Conservation (phyloP, 2,888 invertebrate species). For the Oscheius onirici region DNA sequence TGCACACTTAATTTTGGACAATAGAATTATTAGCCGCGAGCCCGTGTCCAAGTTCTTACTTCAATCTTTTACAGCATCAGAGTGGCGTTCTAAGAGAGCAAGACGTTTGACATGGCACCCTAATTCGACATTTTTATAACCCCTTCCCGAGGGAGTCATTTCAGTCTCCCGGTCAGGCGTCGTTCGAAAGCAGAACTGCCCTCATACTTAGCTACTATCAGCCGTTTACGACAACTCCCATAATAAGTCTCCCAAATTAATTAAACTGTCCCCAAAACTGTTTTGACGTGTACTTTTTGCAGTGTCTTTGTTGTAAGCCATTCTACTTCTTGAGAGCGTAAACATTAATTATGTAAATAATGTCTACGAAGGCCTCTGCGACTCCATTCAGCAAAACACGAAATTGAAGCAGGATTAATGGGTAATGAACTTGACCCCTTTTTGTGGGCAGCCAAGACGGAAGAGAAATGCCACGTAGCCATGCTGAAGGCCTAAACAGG, state of each 20-base stretch:
- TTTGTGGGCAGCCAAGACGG: not conserved
- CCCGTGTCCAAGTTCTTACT: not conserved
- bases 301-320: conserved; percentile 3
- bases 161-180: not conserved
- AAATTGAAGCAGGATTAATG: conserved; percentile 16
- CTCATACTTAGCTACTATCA: conserved; percentile 14
- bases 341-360: conserved; percentile 32
- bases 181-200: no score
- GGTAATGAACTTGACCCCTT: conserved; percentile 17
- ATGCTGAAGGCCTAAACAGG: no score
- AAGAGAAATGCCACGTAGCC: no score
- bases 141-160: conserved; percentile 20
- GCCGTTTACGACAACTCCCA: conserved; percentile 20
- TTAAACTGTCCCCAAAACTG: not conserved
- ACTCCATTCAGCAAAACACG: not conserved
- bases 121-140: conserved; percentile 33
- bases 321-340: conserved; percentile 10
- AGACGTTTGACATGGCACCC: conserved; percentile 31
- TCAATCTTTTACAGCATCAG: not conserved
- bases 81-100: conserved; percentile 4
- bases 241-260: not conserved
- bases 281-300: not conserved
- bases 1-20: not conserved
- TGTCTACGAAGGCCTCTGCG: conserved; percentile 12
- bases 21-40: not conserved